Conservation (phyloP, 2,113 vertebrate species). For the Cacatua alba region DNA sequence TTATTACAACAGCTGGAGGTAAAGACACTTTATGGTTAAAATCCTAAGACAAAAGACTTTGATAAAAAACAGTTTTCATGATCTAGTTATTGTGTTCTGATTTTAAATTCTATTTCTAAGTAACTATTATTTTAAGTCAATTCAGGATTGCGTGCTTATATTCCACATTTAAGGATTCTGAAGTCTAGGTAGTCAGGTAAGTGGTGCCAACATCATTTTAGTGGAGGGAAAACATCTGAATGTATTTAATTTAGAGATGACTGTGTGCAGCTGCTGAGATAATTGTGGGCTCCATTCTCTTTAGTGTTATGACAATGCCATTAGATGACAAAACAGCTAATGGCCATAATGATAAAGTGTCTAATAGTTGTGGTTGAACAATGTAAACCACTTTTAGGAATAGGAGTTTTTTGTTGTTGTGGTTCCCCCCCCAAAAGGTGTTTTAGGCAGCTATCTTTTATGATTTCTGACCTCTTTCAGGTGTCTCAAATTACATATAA, state of each 20-base stretch:
- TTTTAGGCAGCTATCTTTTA: background rate
- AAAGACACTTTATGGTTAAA: background rate
- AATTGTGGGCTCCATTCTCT: constrained; percentile 11
- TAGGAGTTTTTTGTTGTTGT: background rate
- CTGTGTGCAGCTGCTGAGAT: background rate
- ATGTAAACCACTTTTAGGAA: background rate
- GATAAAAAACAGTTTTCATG: background rate
- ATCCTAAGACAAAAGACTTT: background rate
- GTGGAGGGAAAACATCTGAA: background rate
- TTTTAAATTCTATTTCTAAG: background rate
- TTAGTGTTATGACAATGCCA: background rate
- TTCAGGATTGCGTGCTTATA: background rate
- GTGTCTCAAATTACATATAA: background rate
- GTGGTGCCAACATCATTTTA: background rate
- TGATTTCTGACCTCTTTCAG: background rate
- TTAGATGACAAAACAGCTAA: constrained; percentile 23
- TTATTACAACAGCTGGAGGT: background rate
- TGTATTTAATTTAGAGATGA: constrained; percentile 15
- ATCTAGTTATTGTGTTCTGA: background rate
- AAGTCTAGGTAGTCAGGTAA: background rate
- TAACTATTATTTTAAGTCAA: background rate
- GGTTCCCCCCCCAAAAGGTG: rapidly evolving
- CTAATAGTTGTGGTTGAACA: background rate
- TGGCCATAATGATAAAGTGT: background rate
- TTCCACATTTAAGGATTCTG: background rate